Conservation (phyloP, 2,797 vertebrate genomes). For the Poeciliopsis infans region DNA sequence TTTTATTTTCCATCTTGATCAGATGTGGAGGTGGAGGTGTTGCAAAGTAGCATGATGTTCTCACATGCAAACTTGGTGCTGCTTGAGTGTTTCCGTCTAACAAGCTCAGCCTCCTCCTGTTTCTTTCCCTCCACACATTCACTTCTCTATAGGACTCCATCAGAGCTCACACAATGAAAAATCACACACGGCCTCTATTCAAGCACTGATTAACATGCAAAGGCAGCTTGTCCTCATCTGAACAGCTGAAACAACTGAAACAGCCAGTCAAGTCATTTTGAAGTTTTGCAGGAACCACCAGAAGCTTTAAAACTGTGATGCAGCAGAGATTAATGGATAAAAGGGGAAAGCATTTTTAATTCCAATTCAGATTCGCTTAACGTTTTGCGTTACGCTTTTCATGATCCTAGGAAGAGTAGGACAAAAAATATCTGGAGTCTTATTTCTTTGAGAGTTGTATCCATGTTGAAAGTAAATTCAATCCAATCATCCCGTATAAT, state of each 20-base stretch:
- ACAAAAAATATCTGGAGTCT: background rate
- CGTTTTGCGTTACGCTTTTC: background rate
- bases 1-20: background rate
- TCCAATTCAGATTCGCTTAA: slow-evolving; percentile 9
- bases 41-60: slow-evolving; percentile 71
- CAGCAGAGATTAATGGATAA: slow-evolving; percentile 30
- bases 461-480: background rate
- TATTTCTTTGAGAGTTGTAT: background rate
- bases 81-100: slow-evolving; percentile 55
- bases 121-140: slow-evolving; percentile 50
- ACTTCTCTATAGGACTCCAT: slow-evolving; percentile 82
- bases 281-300: slow-evolving; percentile 40
- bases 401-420: background rate
- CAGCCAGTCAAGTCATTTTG: slow-evolving; percentile 41
- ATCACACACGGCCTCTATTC: slow-evolving; percentile 87
- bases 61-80: slow-evolving; percentile 29
- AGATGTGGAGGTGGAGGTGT: slow-evolving; percentile 25
- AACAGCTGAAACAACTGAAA: no score
- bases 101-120: slow-evolving; percentile 63
- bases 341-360: slow-evolving; percentile 10
- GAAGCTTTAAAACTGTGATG: slow-evolving; percentile 33
- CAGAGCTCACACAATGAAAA: slow-evolving; percentile 88
- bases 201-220: slow-evolving; percentile 93
- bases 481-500: background rate
- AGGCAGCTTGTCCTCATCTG: slow-evolving; percentile 83